A percentile compares a stretch with the other conserved stretches of the same genome.
phyloP scores from a whole-genome alignment of 2,888 invertebrate genomes.

The Sympetrum striolatum region DNA sequence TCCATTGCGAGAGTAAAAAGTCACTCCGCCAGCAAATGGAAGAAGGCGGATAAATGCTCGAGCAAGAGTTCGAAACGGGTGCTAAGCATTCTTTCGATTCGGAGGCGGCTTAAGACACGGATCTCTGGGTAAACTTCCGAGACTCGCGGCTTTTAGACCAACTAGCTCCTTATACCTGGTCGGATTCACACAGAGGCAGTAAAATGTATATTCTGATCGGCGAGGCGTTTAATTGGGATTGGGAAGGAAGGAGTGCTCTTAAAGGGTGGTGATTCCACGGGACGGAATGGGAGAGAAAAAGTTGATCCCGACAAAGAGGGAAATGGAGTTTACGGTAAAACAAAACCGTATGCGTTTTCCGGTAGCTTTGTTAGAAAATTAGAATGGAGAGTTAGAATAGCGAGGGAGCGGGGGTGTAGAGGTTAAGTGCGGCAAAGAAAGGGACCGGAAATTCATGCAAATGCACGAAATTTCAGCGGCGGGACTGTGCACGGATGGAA shows the following conservation, averaged over 20 bases:
- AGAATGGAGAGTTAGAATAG: background rate
- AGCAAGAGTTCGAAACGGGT: conserved; percentile 6
- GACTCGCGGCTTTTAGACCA: conserved; percentile 3
- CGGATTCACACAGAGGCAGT: background rate
- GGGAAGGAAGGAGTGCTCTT: background rate
- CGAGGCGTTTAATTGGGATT: conserved; percentile 20
- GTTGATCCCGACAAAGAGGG: background rate
- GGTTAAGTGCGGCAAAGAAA: background rate
- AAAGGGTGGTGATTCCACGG: background rate
- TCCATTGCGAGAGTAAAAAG: background rate
- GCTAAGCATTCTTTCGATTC: conserved; percentile 3
- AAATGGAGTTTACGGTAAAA: background rate
- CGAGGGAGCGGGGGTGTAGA: background rate
- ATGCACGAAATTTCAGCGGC: background rate
- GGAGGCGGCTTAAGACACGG: background rate
- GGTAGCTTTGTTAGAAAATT: background rate
- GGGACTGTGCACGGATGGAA: background rate
- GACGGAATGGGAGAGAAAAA: background rate
- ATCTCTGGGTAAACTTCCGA: conserved; percentile 15
- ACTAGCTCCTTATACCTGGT: conserved; percentile 12
- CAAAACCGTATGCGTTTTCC: background rate
- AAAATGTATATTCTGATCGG: conserved; percentile 27
- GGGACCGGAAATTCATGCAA: background rate
- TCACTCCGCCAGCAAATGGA: background rate
- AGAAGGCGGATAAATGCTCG: background rate